These are phyloP conservation scores for Perizoma flavofasciatum DNA, from an alignment of 2,888 invertebrate species.

Conservation along the genomic window DNA sequence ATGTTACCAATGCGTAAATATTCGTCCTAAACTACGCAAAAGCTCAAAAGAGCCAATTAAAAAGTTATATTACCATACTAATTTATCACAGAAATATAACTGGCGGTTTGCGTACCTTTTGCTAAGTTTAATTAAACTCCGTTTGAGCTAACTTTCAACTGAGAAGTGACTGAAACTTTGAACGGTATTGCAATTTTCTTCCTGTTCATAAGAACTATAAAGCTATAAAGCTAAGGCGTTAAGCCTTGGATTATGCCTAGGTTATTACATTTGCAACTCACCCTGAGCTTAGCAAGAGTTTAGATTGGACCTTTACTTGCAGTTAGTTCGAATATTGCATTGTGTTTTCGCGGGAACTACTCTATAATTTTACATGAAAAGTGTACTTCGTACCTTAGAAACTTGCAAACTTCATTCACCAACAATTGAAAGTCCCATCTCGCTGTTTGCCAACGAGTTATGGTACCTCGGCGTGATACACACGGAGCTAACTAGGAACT, in stretches of 20 bases:
- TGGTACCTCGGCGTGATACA: too few relatives aligned
- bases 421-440: too few relatives aligned
- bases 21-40: conserved; percentile 13
- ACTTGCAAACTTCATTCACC: too few relatives aligned
- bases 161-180: conserved; percentile 34
- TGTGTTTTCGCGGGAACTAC: too few relatives aligned
- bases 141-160: conserved; percentile 34
- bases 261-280: conserved; percentile 17
- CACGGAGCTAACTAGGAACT: too few relatives aligned
- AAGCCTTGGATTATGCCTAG: conserved; percentile 10
- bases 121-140: conserved; percentile 48
- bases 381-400: too few relatives aligned
- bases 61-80: conserved; percentile 34
- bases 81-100: conserved; percentile 24
- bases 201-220: too few relatives aligned
- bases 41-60: conserved; percentile 29
- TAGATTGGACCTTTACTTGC: conserved; percentile 3
- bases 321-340: background rate
- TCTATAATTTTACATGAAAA: too few relatives aligned
- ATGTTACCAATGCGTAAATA: too few relatives aligned
- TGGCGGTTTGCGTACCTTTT: conserved; percentile 39
- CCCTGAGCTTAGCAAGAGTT: conserved; percentile 4
- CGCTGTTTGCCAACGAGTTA: too few relatives aligned
- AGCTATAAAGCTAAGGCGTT: conserved; percentile 8
- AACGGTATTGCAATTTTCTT: conserved; percentile 45